Evolutionary conservation across 2,888 invertebrate genomes (phyloP).

Genomic region (Tortrix viridana): DNA sequence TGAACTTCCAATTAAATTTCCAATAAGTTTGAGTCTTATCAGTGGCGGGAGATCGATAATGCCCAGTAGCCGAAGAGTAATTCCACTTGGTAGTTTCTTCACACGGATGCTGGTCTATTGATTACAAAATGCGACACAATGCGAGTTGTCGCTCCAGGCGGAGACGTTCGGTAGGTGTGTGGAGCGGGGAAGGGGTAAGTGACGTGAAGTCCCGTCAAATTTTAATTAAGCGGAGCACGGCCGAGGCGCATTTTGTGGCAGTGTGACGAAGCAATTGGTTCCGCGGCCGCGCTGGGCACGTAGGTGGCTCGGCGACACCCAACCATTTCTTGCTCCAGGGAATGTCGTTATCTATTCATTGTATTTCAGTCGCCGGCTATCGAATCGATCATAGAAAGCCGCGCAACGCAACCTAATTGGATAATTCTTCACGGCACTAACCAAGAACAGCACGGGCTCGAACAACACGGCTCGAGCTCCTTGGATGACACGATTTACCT

Average conservation of each 20-base stretch:
- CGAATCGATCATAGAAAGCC: constrained; percentile 70
- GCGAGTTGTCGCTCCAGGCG: constrained; percentile 65
- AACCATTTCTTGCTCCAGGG: constrained; percentile 68
- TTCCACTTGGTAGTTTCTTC: constrained; percentile 59
- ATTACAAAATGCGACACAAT: constrained; percentile 68
- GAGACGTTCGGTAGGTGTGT: constrained; percentile 57
- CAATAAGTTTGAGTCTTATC: constrained; percentile 68
- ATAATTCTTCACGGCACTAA: constrained; percentile 71
- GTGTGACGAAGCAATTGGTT: constrained; percentile 79
- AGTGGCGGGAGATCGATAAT: constrained; percentile 61
- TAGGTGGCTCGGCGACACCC: constrained; percentile 76
- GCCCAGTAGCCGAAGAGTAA: constrained; percentile 68
- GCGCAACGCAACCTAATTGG: constrained; percentile 72
- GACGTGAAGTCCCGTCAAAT: constrained; percentile 75
- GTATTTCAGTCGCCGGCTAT: constrained; percentile 69
- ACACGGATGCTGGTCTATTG: constrained; percentile 60
- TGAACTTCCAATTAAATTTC: constrained; percentile 68
- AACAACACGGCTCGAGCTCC: constrained; percentile 54
- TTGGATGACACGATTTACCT: constrained; percentile 55
- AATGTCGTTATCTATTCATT: constrained; percentile 76
- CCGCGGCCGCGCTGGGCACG: constrained; percentile 61
- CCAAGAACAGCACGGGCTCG: constrained; percentile 62
- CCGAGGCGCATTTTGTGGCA: constrained; percentile 70
- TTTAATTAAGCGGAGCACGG: constrained; percentile 79
- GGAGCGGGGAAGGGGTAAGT: constrained; percentile 57